These are phyloP conservation scores for Sussaba pulchella DNA, from an alignment of 2,888 invertebrate genomes.

Conservation along the genomic window DNA sequence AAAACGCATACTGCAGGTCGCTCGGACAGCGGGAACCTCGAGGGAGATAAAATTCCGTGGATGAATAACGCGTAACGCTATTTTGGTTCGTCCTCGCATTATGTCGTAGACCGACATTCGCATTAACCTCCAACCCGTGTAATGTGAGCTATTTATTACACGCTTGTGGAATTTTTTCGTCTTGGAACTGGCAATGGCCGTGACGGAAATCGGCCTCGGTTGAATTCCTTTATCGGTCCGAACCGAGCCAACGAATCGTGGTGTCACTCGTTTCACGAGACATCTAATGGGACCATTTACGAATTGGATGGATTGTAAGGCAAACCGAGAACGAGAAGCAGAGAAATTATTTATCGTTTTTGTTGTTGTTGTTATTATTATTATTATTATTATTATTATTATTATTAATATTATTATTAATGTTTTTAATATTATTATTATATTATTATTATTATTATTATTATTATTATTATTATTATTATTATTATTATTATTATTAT, in stretches of 20 bases:
- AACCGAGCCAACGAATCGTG: constrained; percentile 51
- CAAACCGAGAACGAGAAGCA: constrained; percentile 1
- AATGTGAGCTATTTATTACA: constrained; percentile 44
- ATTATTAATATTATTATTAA: too few relatives aligned
- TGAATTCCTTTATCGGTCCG: constrained; percentile 20
- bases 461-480: too few relatives aligned
- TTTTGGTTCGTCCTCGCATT: constrained; percentile 40
- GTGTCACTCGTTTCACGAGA: constrained; percentile 54
- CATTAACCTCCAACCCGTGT: constrained; percentile 38
- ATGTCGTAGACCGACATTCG: constrained; percentile 47
- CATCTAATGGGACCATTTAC: constrained; percentile 54
- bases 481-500: too few relatives aligned
- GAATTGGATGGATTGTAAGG: constrained; percentile 40
- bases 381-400: too few relatives aligned
- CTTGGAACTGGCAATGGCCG: not conserved
- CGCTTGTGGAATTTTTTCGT: constrained; percentile 26
- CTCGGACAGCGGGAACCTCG: not conserved
- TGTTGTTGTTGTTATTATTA: too few relatives aligned
- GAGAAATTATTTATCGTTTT: not conserved
- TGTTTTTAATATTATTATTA: too few relatives aligned
- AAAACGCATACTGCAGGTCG: constrained; percentile 45
- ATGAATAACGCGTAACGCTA: constrained; percentile 46
- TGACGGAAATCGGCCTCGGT: constrained; percentile 25
- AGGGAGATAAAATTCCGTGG: constrained; percentile 41
- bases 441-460: too few relatives aligned